Conservation (phyloP, 1,140 invertebrate species). For the Heliconius nattereri region DNA sequence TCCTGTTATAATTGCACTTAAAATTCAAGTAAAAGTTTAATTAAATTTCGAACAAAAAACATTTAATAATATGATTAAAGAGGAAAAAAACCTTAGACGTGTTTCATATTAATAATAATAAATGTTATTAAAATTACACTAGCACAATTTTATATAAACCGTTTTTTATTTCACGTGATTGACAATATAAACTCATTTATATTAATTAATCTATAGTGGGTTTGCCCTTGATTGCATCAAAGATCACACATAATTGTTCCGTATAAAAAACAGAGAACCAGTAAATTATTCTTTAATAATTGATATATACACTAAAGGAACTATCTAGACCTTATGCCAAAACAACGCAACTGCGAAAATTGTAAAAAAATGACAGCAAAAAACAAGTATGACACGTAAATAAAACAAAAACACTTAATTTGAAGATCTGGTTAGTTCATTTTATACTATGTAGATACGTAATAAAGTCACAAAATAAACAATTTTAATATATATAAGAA, state of each 20-base stretch:
- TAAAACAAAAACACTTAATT: neutral
- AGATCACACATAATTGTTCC: slow-evolving; percentile 13
- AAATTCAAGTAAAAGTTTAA: too few species aligned
- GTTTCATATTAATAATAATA: neutral
- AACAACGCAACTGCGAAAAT: neutral
- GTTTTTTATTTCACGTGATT: neutral
- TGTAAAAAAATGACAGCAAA: neutral
- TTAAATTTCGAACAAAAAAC: too few species aligned
- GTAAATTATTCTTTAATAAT: neutral
- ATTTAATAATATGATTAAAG: too few species aligned
- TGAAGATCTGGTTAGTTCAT: neutral
- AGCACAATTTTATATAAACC: neutral
- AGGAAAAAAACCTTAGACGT: too few species aligned
- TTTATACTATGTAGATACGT: neutral
- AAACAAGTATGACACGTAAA: neutral
- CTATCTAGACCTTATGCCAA: neutral
- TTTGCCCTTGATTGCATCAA: neutral
- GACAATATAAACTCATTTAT: neutral
- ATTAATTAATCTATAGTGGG: neutral
- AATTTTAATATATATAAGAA: too few species aligned
- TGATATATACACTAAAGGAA: neutral
- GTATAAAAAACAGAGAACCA: slow-evolving; percentile 1
- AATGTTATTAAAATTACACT: neutral
- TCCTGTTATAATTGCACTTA: too few species aligned
- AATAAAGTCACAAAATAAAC: neutral